Conservation (phyloP, 2,797 vertebrate genomes). For the Eurystomus glaucurus region DNA sequence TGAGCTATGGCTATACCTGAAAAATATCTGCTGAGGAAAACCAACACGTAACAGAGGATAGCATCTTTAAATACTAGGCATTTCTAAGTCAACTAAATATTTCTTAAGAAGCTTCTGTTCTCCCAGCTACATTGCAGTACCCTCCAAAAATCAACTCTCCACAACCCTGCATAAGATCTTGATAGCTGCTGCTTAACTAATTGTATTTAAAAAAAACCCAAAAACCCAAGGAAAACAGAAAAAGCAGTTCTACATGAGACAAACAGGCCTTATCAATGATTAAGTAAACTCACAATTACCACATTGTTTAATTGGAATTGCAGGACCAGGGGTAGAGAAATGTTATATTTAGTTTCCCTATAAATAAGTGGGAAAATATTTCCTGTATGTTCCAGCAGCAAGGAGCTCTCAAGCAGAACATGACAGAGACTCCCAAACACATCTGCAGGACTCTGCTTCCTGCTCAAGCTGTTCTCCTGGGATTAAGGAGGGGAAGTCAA, state of each 20-base stretch:
- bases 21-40: constrained; percentile 20
- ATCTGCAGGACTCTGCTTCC: constrained; percentile 18
- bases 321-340: neutral
- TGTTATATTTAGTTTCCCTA: constrained; percentile 16
- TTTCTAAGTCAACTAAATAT: neutral
- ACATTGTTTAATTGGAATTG: neutral
- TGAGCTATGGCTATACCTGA: neutral
- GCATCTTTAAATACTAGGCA: neutral
- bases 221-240: neutral
- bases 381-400: neutral
- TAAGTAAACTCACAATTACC: neutral
- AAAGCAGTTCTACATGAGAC: neutral
- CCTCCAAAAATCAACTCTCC: neutral
- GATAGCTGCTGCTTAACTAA: no score
- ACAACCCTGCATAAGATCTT: neutral
- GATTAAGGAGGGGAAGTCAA: constrained; percentile 40
- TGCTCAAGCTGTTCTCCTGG: neutral
- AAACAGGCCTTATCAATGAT: neutral
- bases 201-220: neutral
- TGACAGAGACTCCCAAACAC: constrained; percentile 21
- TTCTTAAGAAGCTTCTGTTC: neutral
- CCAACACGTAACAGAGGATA: neutral
- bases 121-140: neutral
- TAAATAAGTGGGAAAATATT: constrained; percentile 36
- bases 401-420: constrained; percentile 29